These are phyloP conservation scores for Brachionus rotundiformis DNA, from an alignment of 1,140 invertebrate genomes.

Conservation along the genomic window DNA sequence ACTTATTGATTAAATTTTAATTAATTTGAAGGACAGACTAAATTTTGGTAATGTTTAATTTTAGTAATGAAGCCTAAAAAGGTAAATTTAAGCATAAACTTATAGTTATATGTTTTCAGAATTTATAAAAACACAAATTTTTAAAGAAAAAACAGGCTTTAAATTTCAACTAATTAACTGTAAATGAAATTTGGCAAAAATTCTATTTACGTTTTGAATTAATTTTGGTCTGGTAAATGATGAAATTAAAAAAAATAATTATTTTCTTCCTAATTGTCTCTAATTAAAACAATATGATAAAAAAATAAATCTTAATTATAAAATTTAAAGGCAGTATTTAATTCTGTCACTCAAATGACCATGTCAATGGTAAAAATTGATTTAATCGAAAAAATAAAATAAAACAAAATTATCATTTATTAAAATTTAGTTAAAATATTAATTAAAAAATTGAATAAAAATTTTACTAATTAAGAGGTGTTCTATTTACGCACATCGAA, in stretches of 20 bases:
- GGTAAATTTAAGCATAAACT: not conserved
- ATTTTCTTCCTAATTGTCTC: too few species aligned
- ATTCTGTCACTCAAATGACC: too few species aligned
- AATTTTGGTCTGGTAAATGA: not conserved
- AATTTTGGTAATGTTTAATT: not conserved
- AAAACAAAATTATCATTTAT: too few species aligned
- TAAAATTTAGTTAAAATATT: not conserved
- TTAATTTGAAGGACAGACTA: not conserved
- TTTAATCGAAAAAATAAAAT: not conserved
- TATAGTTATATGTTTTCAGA: not conserved
- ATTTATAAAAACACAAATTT: not conserved
- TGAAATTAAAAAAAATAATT: not conserved
- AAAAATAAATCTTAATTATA: too few species aligned
- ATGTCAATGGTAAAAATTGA: not conserved
- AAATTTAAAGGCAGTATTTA: too few species aligned
- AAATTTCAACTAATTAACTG: too few species aligned
- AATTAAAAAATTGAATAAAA: not conserved
- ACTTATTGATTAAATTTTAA: too few species aligned
- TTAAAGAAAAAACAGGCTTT: not conserved
- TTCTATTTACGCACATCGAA: constrained; percentile 46
- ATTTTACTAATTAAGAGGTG: not conserved
- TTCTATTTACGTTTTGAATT: not conserved
- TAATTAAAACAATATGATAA: too few species aligned
- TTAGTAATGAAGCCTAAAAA: not conserved
- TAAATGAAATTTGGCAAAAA: too few species aligned